Percentiles rank a stretch among this genome's conserved stretches.
Conservation (phyloP, 2,888 invertebrate species). For the Drosophila paranaensis region DNA sequence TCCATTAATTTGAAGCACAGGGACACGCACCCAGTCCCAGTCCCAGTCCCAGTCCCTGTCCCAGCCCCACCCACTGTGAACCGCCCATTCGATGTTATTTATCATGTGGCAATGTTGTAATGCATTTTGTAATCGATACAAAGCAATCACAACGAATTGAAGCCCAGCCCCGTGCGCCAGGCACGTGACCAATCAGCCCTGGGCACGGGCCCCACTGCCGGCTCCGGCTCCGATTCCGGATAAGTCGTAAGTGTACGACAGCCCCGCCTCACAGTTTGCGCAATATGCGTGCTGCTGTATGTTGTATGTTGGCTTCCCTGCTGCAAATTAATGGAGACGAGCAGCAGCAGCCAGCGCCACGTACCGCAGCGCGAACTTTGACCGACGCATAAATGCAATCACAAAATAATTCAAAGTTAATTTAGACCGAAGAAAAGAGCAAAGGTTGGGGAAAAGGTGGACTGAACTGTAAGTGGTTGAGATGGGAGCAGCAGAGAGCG, state of each 20-base stretch:
- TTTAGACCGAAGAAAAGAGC: conserved; percentile 36
- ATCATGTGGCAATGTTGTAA: conserved; percentile 79
- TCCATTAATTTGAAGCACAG: conserved; percentile 42
- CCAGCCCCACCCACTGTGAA: not conserved
- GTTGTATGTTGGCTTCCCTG: conserved; percentile 12
- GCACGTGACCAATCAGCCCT: conserved; percentile 72
- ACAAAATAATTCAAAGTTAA: conserved; percentile 58
- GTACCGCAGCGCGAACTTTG: conserved; percentile 26
- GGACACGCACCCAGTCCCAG: not conserved
- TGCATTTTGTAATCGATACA: conserved; percentile 83
- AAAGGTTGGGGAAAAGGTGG: not conserved
- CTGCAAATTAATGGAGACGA: conserved; percentile 46
- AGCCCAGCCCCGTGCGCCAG: conserved; percentile 47
- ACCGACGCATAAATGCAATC: conserved; percentile 56
- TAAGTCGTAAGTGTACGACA: conserved; percentile 18
- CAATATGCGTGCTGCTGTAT: not conserved
- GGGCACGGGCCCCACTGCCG: conserved; percentile 6
- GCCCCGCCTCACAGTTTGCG: conserved; percentile 27
- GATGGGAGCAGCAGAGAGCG: too few relatives aligned
- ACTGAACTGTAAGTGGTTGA: not conserved
- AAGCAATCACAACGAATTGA: conserved; percentile 75
- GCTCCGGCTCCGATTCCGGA: conserved; percentile 22
- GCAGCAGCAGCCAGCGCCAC: conserved; percentile 27
- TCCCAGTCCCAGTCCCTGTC: not conserved
- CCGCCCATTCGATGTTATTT: conserved; percentile 67